Base-by-base conservation (phyloP, 2,888 invertebrate species). In the Brenthis hecate region DNA sequence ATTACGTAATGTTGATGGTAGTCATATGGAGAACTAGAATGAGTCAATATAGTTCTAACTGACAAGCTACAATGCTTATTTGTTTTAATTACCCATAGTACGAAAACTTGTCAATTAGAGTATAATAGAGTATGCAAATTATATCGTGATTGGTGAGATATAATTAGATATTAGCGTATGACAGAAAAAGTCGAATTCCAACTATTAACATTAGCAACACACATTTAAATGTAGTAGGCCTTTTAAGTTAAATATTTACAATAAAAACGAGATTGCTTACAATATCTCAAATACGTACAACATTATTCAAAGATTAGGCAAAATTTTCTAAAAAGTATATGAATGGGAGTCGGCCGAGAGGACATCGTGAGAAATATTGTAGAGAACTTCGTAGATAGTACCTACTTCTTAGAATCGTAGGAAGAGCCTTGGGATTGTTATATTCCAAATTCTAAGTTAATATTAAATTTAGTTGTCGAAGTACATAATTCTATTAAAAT, bases 211-310 rank as follows among this genome's bases (percentile, higher is more conserved):
- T 85, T 87, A 89, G 86, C 87, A 88, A 90, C 87, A 90, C 87
- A 86, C 88, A 86, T 88, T 80, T 83, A 82, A 85, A 85, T 81
- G 80, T 86, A 87, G 81, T 92, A 91, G 91, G 91, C 91, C 91
- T 86, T 90, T 85, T 85, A 87, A 87, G 79, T 79, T 86, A 89
- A 89, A 89, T 92, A 92, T 92, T 86, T 92, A 92, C 92, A 92
- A 81, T 89, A 89, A 89, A 86, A 87, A 85, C 79, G 86, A 87
- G 87, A 88, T 86, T 82, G 86, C 87, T 87, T 85, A 88, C 87
- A 89, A 86, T 87, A 89, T 81, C 85, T 83, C 81, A 85, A 81
- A 76, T 82, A 70, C 65, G 62, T 72, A 89, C 80, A 84, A 84
- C 81, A 81, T 86, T 88, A 87, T 82, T 88, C 83, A 84, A 89